Evolutionary conservation across 2,888 invertebrate species (phyloP), one percentile per base, ranked within the genome.

Genomic region (Caenorhabditis japonica): DNA sequence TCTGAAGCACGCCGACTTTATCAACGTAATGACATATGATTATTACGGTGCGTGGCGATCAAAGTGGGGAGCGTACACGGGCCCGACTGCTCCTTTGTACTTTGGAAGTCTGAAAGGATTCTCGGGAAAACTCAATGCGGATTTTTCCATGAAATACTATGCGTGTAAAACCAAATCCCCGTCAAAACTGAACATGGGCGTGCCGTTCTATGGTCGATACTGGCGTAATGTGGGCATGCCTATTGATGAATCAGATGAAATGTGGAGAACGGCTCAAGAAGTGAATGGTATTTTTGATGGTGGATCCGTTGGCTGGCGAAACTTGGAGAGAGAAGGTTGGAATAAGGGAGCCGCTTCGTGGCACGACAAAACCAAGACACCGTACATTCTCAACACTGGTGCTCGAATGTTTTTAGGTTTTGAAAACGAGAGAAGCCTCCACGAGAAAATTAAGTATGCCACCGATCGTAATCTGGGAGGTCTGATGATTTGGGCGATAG

Each of bases 401-500:
- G 62, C 38, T 1, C 25, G 61, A 12, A 71, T 47, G 15, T 81
- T 81, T 27, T 41, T 83, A 38, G 78, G 80, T 5, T 84, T 61
- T 47, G 83, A 83, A 30, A 82, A 84, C 52, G 68, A 69, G 59
- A 59, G 77, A 43, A 78, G 83, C 13, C n/a, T 83, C 3, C 53
- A 44, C 10, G 79, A 82, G 25, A 82, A 81, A 68, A 70, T 77
- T 23, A 66, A 69, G 19, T 84, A 84, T 47, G 79, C 77, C 15
- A 55, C 70, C 1, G 46, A 71, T 13, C 59, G 77, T 10, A 76
- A 77, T 41, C 61, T 84, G 1, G 85, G 84, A 17, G 84, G 83
- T n/a, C 38, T 79, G 15, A 86, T 84, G 85, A 80, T 86, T 8
- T 84, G 84, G 84, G 83, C 84, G 1, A 44, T 86, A 27, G 85